Evolutionary conservation across 1,140 invertebrate species (phyloP).

Genomic region (Pogonomyrmex californicus): DNA sequence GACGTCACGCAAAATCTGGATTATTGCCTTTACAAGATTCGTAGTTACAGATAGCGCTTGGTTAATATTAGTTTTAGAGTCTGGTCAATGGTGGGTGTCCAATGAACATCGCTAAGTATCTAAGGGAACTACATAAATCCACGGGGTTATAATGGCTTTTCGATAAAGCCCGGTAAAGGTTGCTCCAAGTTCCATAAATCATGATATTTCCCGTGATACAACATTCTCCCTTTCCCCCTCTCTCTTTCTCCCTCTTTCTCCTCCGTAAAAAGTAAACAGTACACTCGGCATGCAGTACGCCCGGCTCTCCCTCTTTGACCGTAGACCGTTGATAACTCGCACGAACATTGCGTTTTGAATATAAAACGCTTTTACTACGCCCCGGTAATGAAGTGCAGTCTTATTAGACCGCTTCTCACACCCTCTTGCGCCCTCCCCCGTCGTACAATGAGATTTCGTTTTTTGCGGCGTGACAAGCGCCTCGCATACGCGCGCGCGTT

Average conservation of each 20-base stretch:
- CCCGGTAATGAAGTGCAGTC: constrained; percentile 49
- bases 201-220: constrained; percentile 58
- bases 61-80: constrained; percentile 56
- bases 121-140: constrained; percentile 65
- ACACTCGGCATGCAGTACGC: constrained; percentile 37
- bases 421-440: background rate
- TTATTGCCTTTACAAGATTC: constrained; percentile 17
- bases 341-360: constrained; percentile 58
- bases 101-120: constrained; percentile 62
- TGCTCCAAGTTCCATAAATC: constrained; percentile 62
- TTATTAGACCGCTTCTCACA: constrained; percentile 46
- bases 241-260: background rate
- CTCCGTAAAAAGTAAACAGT: constrained; percentile 54
- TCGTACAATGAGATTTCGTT: constrained; percentile 39
- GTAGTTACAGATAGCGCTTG: constrained; percentile 30
- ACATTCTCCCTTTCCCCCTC: constrained; percentile 1
- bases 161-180: constrained; percentile 63
- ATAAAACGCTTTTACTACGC: constrained; percentile 23
- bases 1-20: constrained; percentile 22
- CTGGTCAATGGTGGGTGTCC: constrained; percentile 20
- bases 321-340: constrained; percentile 48
- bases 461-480: constrained; percentile 38
- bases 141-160: constrained; percentile 65
- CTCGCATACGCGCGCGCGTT: background rate
- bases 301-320: constrained; percentile 41